A percentile compares a stretch with the other conserved stretches of the same genome.
Evolutionary conservation across 37 sponge, comb jelly and placozoan species (phyloP).

Genomic region (Dysidea cf. avara): DNA sequence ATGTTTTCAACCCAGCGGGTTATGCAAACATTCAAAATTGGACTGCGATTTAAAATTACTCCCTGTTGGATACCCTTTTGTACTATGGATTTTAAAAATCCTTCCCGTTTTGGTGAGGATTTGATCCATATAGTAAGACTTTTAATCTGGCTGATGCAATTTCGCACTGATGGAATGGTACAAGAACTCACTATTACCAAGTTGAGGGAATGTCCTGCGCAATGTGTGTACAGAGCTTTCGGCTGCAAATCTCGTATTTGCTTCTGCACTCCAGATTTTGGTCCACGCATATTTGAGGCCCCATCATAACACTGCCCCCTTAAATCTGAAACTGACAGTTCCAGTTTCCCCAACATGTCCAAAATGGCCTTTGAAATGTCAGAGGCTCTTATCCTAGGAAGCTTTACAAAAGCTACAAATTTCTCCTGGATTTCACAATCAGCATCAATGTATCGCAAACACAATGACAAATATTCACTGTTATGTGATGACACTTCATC

Average conservation of each 20-base stretch:
- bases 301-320: slow-evolving; percentile 71
- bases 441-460: slow-evolving; percentile 24
- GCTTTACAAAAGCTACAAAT: slow-evolving; percentile 44
- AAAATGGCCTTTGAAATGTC: slow-evolving; percentile 61
- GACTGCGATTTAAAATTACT: slow-evolving; percentile 18
- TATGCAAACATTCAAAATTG: slow-evolving; percentile 53
- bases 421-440: slow-evolving; percentile 43
- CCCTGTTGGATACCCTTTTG: not conserved
- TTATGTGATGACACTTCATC: slow-evolving; percentile 63
- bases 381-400: slow-evolving; percentile 44
- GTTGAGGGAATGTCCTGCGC: slow-evolving; percentile 61
- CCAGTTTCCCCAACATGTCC: slow-evolving; percentile 16
- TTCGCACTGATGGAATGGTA: slow-evolving; percentile 14
- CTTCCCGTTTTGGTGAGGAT: slow-evolving; percentile 47
- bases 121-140: slow-evolving; percentile 51
- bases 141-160: slow-evolving; percentile 45
- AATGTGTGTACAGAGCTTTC: slow-evolving; percentile 54
- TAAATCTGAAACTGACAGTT: slow-evolving; percentile 43
- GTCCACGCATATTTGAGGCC: slow-evolving; percentile 65
- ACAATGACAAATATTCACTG: slow-evolving; percentile 47
- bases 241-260: slow-evolving; percentile 53
- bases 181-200: slow-evolving; percentile 53
- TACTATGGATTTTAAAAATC: slow-evolving; percentile 32
- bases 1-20: slow-evolving; percentile 70
- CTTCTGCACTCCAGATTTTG: slow-evolving; percentile 59